Evolutionary conservation across 2,888 invertebrate genomes (phyloP), one percentile per base, ranked within the genome.

Genomic region (Chirona hameri): DNA sequence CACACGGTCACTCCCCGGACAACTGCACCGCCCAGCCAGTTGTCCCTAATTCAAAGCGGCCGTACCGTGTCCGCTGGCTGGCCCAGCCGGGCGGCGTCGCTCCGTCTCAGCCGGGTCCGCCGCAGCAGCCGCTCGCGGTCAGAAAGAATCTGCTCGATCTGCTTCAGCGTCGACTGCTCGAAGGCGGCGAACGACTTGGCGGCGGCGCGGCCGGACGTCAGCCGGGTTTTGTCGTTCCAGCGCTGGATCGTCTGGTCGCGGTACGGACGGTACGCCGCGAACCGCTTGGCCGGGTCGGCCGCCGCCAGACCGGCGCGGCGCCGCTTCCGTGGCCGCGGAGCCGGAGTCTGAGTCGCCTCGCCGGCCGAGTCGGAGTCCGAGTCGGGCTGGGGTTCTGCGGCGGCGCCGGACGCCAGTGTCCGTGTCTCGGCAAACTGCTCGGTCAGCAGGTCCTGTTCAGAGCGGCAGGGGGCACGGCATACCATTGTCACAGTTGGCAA

Each of bases 181-280:
- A 89, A 88, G 84, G 89, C 88, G 88, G 90, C 86, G 91, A 93
- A 88, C 89, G 93, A 81, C 29, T 88, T 86, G 89, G 91, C 86
- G 89, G 91, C 84, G 86, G 91, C 91, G 14, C 92, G 91, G 21
- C 92, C 90, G 0, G 93, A 90, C 57, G 95, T 88, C 65, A 89
- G 85, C 85, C 93, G 91, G 0, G 97, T 98, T 88, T 96, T 96
- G 84, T 97, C 96, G 88, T 97, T 94, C 98, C 98, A 98, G 88
- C 97, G 97, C 86, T 95, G 93, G 84, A 99, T 93, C 15, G 94
- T 93, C 0, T 91, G 89, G 87, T 97, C 93, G 87, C 97, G 92
- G 86, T 93, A 95, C 14, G 90, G 87, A 85, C 89, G 90, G 85
- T 93, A 94, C 5, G 89, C 88, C 85, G 91, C 89, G 86, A 94